Evolutionary conservation across 1,140 invertebrate species (phyloP).

Genomic region (Psix sp.): DNA sequence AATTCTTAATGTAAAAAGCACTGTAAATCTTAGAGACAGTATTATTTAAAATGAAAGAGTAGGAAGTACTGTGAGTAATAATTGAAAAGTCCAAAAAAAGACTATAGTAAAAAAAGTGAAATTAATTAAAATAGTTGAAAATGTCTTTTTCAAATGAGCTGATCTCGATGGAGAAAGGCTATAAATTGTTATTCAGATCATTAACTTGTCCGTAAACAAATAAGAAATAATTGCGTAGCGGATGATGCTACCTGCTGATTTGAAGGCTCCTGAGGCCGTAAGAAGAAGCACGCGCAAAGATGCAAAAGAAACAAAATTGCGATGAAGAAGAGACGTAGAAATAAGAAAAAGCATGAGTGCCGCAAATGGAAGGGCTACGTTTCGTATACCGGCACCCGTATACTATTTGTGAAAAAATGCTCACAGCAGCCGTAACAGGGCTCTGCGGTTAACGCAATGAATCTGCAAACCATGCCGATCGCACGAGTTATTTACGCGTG

Average conservation of each 20-base stretch:
- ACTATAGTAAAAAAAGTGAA: no score
- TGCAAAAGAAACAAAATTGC: conserved; percentile 26
- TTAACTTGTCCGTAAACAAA: conserved; percentile 46
- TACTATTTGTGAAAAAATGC: conserved; percentile 38
- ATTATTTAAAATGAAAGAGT: no score
- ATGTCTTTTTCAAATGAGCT: conserved; percentile 37
- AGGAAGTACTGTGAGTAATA: no score
- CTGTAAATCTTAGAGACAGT: no score
- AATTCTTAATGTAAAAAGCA: no score
- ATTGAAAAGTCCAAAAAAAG: no score
- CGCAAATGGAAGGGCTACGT: conserved; percentile 44
- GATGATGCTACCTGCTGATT: conserved; percentile 53
- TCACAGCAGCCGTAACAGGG: conserved; percentile 18
- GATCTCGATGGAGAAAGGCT: conserved; percentile 13
- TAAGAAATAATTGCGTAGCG: conserved; percentile 36
- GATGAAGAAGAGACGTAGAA: conserved; percentile 22
- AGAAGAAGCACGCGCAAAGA: conserved; percentile 47
- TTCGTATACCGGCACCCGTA: conserved; percentile 49
- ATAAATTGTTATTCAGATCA: conserved; percentile 41
- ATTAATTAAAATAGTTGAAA: no score
- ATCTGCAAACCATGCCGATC: conserved; percentile 57
- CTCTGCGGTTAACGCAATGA: conserved; percentile 52
- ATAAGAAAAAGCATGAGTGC: conserved; percentile 25
- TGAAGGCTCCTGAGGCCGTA: conserved; percentile 27
- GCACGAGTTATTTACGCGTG: conserved; percentile 57